Evolutionary conservation across 2,797 vertebrate genomes (phyloP), one percentile per base, ranked within the genome.

Genomic region (Perodicticus potto): DNA sequence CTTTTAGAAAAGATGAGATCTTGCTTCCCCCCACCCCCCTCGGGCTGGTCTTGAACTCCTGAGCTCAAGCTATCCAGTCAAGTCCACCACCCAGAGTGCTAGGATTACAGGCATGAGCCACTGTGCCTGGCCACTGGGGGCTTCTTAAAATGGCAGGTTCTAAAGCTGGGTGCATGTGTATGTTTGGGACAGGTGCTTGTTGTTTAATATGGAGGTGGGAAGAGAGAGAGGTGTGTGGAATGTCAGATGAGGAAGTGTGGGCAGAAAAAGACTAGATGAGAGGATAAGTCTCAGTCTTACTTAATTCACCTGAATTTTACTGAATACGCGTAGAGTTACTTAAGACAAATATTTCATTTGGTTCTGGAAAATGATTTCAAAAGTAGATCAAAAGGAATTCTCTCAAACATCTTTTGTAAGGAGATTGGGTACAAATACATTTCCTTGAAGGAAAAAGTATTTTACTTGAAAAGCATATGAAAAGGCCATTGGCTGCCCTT

Each of bases 401-500:
- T 70, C 37, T 61, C n/a, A 69, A 86, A 63, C 20, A 29, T 34
- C 53, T 96, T 70, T 87, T 73, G 17, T 32, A 78, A 37, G 91
- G 55, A 76, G 4, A 57, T 5, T 81, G 49, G 29, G 16, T 69
- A 63, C 80, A 93, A 92, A 43, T 59, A 69, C 61, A 95, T 89
- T 84, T 96, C 90, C 96, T 94, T n/a, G 40, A 67, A 96, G 92
- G 94, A 92, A 76, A 93, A 57, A 63, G 85, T 76, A 91, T 95
- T 96, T 84, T 73, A 85, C 67, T 94, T 45, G n/a, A 49, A 97
- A 96, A 95, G 87, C 94, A 91, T 37, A 96, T 53, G 87, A 98
- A 98, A 89, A 97, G 93, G 97, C 98, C 96, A 97, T n/a, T 93
- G 32, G 87, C 96, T 96, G 93, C 76, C 96, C 97, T 96, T 91